phyloP scores from a whole-genome alignment of 2,113 vertebrate species.

The Ammodytes dubius region DNA sequence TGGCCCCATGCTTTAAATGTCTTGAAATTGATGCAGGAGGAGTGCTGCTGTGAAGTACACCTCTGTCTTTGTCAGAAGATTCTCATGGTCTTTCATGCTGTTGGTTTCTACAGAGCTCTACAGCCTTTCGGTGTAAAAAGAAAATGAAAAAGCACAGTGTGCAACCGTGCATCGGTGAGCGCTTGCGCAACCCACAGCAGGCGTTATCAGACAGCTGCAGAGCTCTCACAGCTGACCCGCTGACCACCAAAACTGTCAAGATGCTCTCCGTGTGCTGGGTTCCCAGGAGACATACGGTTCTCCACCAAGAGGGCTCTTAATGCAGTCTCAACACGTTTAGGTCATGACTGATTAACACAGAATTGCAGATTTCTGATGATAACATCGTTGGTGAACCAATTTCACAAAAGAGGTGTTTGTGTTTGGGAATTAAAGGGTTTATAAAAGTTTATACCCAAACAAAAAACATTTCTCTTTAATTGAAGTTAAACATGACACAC shows the following conservation, averaged over 20 bases:
- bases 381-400: neutral
- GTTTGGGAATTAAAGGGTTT: neutral
- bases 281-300: conserved; percentile 5
- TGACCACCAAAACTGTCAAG: conserved; percentile 43
- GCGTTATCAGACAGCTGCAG: conserved; percentile 43
- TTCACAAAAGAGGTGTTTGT: neutral
- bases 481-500: neutral
- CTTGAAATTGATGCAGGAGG: conserved; percentile 30
- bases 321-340: conserved; percentile 8
- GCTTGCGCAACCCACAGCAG: conserved; percentile 31
- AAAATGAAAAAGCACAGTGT: conserved; percentile 3
- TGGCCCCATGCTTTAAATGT: conserved; percentile 19
- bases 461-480: too few relatives aligned
- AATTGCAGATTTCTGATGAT: neutral
- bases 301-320: conserved; percentile 15
- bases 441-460: too few relatives aligned
- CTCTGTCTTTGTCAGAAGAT: neutral
- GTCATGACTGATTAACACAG: conserved; percentile 16
- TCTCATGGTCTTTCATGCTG: neutral
- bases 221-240: conserved; percentile 49
- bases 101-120: conserved; percentile 4
- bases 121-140: conserved; percentile 2
- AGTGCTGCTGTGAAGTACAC: conserved; percentile 20
- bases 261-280: conserved; percentile 11
- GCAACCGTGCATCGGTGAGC: conserved; percentile 18